Percentiles rank a stretch among this genome's conserved stretches.
phyloP scores from a whole-genome alignment of 2,797 vertebrate species.

The Thripadectes ignobilis region DNA sequence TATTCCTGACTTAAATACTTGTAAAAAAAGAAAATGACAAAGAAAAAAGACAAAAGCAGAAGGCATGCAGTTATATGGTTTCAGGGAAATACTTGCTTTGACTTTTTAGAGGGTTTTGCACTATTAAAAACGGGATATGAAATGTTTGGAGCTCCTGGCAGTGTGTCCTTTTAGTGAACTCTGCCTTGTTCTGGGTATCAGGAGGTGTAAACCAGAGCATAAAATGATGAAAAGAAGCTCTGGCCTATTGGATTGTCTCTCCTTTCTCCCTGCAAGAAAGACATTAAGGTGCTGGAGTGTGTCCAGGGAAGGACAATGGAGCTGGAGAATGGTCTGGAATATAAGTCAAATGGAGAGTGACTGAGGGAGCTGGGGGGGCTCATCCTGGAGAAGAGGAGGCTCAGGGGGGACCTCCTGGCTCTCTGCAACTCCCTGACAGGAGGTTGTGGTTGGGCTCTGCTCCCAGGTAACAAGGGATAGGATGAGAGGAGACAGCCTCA shows the following conservation, averaged over 20 bases:
- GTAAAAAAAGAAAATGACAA: neutral
- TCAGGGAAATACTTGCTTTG: neutral
- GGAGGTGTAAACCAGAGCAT: neutral
- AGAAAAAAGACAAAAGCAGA: neutral
- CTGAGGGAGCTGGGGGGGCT: neutral
- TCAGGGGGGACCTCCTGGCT: neutral
- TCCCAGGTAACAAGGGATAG: neutral
- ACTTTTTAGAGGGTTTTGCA: neutral
- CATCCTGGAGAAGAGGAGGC: neutral
- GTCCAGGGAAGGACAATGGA: neutral
- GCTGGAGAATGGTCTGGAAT: neutral
- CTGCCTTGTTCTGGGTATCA: neutral
- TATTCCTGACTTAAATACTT: neutral
- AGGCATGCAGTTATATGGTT: neutral
- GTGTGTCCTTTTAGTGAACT: neutral
- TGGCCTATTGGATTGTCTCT: neutral
- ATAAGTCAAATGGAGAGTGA: neutral
- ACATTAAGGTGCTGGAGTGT: neutral
- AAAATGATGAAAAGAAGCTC: neutral
- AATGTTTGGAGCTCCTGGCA: neutral
- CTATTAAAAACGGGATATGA: neutral
- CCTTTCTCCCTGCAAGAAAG: neutral
- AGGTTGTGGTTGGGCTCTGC: neutral
- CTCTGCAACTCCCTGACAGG: neutral
- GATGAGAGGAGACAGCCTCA: neutral